Conservation (phyloP, 2,888 invertebrate genomes). For the Malachius bipustulatus region DNA sequence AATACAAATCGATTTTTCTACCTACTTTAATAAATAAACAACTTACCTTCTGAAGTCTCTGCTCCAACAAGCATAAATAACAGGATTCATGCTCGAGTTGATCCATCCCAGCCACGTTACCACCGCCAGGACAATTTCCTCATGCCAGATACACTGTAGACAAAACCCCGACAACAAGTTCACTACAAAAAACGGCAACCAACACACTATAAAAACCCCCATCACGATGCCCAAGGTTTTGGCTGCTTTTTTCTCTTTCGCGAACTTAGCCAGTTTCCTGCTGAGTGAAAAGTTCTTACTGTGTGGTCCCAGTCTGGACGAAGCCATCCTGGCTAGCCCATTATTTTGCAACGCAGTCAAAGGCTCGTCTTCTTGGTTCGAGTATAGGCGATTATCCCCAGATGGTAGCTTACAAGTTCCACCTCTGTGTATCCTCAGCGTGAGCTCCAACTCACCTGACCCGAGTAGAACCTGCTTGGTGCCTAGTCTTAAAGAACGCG, state of each 20-base stretch:
- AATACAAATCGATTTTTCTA: no score
- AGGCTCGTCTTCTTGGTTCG: conserved; percentile 63
- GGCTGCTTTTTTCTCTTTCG: conserved; percentile 95
- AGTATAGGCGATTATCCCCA: conserved; percentile 31
- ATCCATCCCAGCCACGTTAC: conserved; percentile 95
- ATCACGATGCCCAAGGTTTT: conserved; percentile 95
- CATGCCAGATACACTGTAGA: conserved; percentile 74
- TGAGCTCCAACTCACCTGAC: conserved; percentile 75
- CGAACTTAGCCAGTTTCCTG: conserved; percentile 86
- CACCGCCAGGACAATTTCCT: conserved; percentile 75
- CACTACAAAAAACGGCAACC: conserved; percentile 95
- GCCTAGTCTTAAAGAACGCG: conserved; percentile 78
- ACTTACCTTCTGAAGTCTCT: conserved; percentile 85
- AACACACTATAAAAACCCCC: conserved; percentile 94
- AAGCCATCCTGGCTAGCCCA: conserved; percentile 56
- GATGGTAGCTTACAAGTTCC: conserved; percentile 55
- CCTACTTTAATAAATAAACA: no score
- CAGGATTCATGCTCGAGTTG: conserved; percentile 93
- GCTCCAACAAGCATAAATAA: conserved; percentile 98
- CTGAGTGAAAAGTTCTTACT: conserved; percentile 85
- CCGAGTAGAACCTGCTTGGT: conserved; percentile 81
- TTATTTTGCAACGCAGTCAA: conserved; percentile 67
- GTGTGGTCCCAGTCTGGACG: conserved; percentile 51
- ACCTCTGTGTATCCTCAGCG: conserved; percentile 86
- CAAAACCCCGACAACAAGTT: conserved; percentile 87